Percentiles rank a stretch among this genome's conserved stretches.
phyloP scores from a whole-genome alignment of 2,797 vertebrate genomes.

The Myiothlypis chrysogaster region DNA sequence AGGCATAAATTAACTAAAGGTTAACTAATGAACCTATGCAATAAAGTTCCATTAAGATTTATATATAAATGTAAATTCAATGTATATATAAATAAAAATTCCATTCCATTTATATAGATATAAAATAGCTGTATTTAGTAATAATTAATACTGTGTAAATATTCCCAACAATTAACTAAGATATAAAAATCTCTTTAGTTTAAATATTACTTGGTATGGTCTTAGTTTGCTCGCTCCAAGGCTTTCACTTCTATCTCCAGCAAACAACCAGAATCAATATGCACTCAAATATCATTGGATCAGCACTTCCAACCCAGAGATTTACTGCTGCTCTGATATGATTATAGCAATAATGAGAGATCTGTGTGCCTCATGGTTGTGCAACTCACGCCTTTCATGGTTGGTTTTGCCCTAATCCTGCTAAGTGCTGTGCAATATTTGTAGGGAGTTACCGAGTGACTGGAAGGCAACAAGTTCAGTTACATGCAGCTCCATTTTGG shows the following conservation, averaged over 20 bases:
- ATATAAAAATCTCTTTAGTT: background rate
- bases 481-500: background rate
- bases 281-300: background rate
- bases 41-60: background rate
- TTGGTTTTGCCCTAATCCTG: background rate
- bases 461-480: background rate
- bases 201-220: background rate
- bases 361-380: background rate
- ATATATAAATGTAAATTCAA: background rate
- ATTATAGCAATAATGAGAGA: background rate
- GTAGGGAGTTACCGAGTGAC: background rate
- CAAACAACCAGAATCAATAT: constrained; percentile 15
- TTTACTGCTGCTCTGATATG: background rate
- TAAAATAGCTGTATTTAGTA: background rate
- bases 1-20: background rate
- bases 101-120: background rate
- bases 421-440: background rate
- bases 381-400: background rate
- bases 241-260: background rate
- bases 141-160: background rate
- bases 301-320: background rate
- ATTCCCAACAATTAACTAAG: background rate
- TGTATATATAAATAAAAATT: background rate
- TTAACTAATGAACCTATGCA: background rate
- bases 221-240: background rate